A percentile compares a stretch with the other conserved stretches of the same genome.
phyloP scores from a whole-genome alignment of 2,888 invertebrate species.

The Celastrina argiolus region DNA sequence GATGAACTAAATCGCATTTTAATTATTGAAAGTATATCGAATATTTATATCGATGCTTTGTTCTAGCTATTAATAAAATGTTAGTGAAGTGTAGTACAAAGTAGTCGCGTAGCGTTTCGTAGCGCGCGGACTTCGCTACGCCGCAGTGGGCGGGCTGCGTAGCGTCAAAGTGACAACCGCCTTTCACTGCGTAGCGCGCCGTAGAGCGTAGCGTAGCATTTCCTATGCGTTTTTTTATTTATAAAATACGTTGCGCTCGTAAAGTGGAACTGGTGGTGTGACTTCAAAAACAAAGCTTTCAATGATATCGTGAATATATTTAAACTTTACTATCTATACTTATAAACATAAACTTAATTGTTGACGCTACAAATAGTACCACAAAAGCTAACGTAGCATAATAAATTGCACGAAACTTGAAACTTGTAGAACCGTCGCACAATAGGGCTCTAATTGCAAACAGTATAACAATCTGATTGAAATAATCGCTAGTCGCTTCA shows the following conservation, averaged over 20 bases:
- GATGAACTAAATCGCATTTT: neutral
- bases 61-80: neutral
- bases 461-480: conserved; percentile 14
- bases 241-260: neutral
- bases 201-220: neutral
- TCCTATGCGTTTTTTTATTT: neutral
- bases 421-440: conserved; percentile 4
- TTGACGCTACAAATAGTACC: neutral
- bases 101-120: neutral
- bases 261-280: neutral
- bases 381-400: conserved; percentile 4
- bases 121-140: neutral
- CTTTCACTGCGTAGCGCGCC: neutral
- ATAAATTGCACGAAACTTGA: neutral
- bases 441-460: conserved; percentile 9
- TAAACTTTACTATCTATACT: neutral
- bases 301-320: neutral
- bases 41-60: no score
- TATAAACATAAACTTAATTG: neutral
- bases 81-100: neutral
- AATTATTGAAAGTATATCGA: neutral
- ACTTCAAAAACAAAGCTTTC: neutral
- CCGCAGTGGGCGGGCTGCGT: neutral
- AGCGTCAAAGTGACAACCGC: neutral
- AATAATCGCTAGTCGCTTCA: conserved; percentile 20